Conservation (phyloP, 92 coral and sea anemone genomes). For the Umimayanthus kanabou region DNA sequence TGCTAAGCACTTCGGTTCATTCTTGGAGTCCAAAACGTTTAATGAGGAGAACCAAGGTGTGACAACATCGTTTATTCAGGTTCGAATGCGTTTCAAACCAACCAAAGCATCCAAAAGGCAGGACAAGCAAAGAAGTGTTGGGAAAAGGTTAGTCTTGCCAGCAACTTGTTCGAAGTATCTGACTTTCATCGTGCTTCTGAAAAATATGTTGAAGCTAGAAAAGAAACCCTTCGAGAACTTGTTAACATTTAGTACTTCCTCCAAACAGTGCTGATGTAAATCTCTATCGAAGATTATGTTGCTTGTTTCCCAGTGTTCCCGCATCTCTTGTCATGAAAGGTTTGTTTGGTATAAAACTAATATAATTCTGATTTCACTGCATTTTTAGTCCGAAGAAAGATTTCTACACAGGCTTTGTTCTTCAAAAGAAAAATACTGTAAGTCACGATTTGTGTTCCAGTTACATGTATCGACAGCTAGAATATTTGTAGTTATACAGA, state of each 20-base stretch:
- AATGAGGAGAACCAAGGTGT: constrained; percentile 20
- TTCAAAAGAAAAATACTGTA: constrained; percentile 70
- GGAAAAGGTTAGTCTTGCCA: background rate
- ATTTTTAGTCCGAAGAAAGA: constrained; percentile 25
- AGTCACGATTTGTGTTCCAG: background rate
- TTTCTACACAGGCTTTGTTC: constrained; percentile 73
- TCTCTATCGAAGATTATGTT: no score
- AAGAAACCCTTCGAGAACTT: no score
- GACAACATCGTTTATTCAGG: constrained; percentile 50
- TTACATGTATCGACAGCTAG: no score
- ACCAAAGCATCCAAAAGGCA: constrained; percentile 16
- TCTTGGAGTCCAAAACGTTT: constrained; percentile 81
- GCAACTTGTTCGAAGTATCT: background rate
- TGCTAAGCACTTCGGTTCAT: constrained; percentile 82
- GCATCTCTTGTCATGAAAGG: no score
- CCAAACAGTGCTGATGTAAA: no score
- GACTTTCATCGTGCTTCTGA: no score
- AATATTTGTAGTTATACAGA: background rate
- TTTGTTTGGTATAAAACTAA: no score
- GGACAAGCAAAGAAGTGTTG: background rate
- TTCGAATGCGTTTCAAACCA: constrained; percentile 60
- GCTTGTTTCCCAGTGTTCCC: no score
- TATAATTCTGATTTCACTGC: background rate
- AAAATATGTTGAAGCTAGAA: no score
- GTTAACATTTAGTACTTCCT: no score